Conservation (phyloP, 2,888 invertebrate genomes). For the Pseudanteris insignis region DNA sequence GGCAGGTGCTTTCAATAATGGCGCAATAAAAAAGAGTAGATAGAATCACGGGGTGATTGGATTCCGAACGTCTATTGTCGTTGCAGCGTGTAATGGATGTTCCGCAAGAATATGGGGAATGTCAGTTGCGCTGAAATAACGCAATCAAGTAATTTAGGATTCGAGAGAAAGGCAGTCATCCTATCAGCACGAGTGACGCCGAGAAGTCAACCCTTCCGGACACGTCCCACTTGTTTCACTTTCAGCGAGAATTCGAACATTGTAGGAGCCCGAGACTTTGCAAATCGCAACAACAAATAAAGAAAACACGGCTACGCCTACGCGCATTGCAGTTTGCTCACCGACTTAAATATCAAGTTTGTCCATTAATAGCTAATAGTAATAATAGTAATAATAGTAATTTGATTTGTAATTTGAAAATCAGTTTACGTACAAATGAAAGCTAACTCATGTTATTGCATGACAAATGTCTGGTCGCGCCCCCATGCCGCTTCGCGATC, state of each 20-base stretch:
- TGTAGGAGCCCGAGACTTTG: too few species aligned
- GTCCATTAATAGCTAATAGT: too few species aligned
- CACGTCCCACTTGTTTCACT: conserved; percentile 45
- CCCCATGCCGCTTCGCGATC: conserved; percentile 7
- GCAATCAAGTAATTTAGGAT: conserved; percentile 52
- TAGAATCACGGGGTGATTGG: conserved; percentile 42
- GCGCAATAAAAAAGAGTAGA: conserved; percentile 28
- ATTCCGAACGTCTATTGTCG: conserved; percentile 43
- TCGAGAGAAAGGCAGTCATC: conserved; percentile 45
- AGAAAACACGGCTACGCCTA: too few species aligned
- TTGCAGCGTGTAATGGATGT: conserved; percentile 43
- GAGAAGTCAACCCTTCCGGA: conserved; percentile 48
- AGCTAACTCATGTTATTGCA: conserved; percentile 31
- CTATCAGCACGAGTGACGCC: conserved; percentile 46
- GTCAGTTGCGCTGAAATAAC: conserved; percentile 44
- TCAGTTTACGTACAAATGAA: conserved; percentile 26
- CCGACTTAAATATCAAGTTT: too few species aligned
- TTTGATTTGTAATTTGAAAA: too few species aligned
- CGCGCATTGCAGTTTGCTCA: too few species aligned
- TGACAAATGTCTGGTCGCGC: conserved; percentile 26
- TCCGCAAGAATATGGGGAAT: conserved; percentile 42
- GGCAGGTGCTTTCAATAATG: conserved; percentile 36
- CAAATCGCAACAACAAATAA: conserved; percentile 27
- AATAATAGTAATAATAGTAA: too few species aligned
- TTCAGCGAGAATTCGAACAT: conserved; percentile 30